Evolutionary conservation across 2,797 vertebrate genomes (phyloP), one percentile per base, ranked within the genome.

Genomic region (Gastrophryne carolinensis): DNA sequence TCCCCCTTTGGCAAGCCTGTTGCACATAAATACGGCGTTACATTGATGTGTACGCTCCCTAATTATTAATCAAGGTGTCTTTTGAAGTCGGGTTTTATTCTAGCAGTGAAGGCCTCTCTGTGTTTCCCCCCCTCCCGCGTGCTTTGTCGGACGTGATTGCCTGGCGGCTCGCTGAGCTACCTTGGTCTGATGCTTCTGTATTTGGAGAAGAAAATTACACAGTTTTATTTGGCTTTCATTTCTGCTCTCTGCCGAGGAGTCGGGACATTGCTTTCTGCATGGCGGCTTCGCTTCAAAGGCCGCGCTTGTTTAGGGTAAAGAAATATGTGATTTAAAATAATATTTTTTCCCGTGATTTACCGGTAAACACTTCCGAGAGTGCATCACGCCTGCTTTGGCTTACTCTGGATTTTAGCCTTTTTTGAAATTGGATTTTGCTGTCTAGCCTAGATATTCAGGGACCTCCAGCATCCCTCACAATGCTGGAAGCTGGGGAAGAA

Each of bases 221-320:
- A 39, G 65, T 54, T 68, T 68, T 68, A 54, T 68, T 68, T 68
- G 65, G 65, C 65, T 68, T 68, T 67, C 64, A 67, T 67, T 67
- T 68, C 65, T 53, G 34, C 12, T 54, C 50, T 68, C 23, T 19
- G n/a, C n/a, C n/a, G 30, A 27, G 54, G 65, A 54, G 11, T 39
- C 23, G 13, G 65, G 37, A 68, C 32, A 39, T 68, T 68, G 65
- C 21, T 50, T 54, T 54, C 19, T 68, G 34, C 65, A 41, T 13
- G 65, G 65, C 23, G 8, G 65, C n/a, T 39, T 41, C 65, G 39
- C 50, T 13, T 54, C 30, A 68, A 54, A 54, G 50, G 30, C 35
- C 8, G 21, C 26, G 49, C 49, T 54, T 68, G 65, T 68, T 54
- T 54, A 53, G 50, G 32, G 53, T 27, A 39, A 54, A 68, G 34